Conservation (phyloP, 2,888 invertebrate genomes). For the Drosophila anomalipes region DNA sequence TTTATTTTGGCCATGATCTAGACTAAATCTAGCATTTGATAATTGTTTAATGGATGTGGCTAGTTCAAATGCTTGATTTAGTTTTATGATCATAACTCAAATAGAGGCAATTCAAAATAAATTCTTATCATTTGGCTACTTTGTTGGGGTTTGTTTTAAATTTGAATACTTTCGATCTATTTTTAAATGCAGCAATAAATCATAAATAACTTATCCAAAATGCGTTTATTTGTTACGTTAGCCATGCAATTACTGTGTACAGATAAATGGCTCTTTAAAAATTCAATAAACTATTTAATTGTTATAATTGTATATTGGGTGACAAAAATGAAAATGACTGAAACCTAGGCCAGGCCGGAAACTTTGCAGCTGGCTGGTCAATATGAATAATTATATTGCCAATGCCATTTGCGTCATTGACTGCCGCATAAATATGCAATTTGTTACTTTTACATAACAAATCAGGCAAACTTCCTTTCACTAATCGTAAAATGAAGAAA, state of each 20-base stretch:
- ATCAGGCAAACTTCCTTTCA: conserved; percentile 47
- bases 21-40: not conserved
- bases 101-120: not conserved
- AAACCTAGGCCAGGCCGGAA: not conserved
- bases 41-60: not conserved
- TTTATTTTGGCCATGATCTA: conserved; percentile 14
- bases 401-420: conserved; percentile 34
- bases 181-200: not conserved
- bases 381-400: no score
- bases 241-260: no score
- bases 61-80: conserved; percentile 1
- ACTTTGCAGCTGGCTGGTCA: not conserved
- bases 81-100: conserved; percentile 1
- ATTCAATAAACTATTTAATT: not conserved
- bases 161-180: not conserved
- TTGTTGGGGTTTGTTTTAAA: not conserved
- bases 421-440: conserved; percentile 29
- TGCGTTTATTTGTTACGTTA: not conserved
- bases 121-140: not conserved
- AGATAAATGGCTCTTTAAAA: not conserved
- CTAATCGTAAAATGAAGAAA: conserved; percentile 12
- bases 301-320: not conserved
- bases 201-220: not conserved
- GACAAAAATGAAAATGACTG: not conserved
- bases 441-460: conserved; percentile 26